Base-by-base conservation (phyloP, 2,113 vertebrate genomes). In the Pterophyllum scalare region DNA sequence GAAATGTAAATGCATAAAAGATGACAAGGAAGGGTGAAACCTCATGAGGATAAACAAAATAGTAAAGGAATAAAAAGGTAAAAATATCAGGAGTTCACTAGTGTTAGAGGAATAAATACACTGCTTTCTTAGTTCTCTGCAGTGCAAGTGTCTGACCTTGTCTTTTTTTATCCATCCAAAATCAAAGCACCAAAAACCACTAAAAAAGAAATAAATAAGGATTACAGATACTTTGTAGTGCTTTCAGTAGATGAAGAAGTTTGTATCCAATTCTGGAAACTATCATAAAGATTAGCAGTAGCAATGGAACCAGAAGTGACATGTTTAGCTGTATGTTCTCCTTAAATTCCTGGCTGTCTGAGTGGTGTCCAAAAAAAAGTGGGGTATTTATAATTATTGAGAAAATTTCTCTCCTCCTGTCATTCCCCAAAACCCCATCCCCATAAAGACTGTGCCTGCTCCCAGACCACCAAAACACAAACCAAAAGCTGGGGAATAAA, bases 141-240 rank as follows among this genome's bases (percentile, higher is more conserved):
- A 26, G 60, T 56, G 60, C 12, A n/a, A 67, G 57, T 60, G 38
- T 65, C 65, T 82, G 76, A 82, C 75, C 77, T 24, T 3, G 1
- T 58, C 5, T 17, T 78, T 84, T 87, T 88, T 88, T 77, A 90
- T 89, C 83, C 26, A 13, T 78, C 80, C 7, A 6, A 81, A 75
- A 94, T 94, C 76, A 91, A 89, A 91, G 81, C 61, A 28, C 1
- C 2, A 31, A 85, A 79, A 77, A 75, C 75, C 54, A 61, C 28
- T n/a, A 14, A 46, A 46, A 46, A 46, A 59, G 57, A 77, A 70
- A 75, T 59, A 72, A 60, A 77, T 60, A 74, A 35, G 52, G 24
- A 88, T 87, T 74, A 81, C 31, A 65, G 57, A 77, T 70, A 24
- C 17, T 17, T 80, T 84, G 33, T 35, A 26, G 61, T 46, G 76